Evolutionary conservation across 2,797 vertebrate species (phyloP).

Genomic region (Spizella passerina): DNA sequence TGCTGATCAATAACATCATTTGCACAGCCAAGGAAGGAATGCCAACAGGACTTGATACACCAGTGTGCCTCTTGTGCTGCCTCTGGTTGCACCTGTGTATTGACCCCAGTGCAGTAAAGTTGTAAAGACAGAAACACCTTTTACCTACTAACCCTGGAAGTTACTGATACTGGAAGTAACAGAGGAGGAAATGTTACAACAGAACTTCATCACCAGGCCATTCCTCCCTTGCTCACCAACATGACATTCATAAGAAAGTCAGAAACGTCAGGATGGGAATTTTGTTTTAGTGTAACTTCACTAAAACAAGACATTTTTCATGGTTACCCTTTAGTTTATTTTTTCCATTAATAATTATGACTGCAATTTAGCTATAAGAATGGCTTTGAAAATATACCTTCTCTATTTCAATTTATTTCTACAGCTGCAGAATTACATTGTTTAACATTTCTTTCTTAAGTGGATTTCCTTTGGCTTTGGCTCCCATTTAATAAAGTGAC

Average conservation of each 20-base stretch:
- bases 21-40: neutral
- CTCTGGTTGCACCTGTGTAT: neutral
- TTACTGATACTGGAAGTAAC: neutral
- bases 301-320: neutral
- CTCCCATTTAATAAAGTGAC: slow-evolving; percentile 48
- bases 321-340: neutral
- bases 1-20: neutral
- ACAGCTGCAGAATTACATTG: slow-evolving; percentile 38
- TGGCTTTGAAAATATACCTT: slow-evolving; percentile 20
- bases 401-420: slow-evolving; percentile 27
- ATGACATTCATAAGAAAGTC: neutral
- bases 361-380: neutral
- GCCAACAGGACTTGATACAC: neutral
- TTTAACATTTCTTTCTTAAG: slow-evolving; percentile 3
- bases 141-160: neutral
- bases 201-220: neutral
- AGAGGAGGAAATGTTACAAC: neutral
- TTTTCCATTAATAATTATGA: slow-evolving; percentile 1
- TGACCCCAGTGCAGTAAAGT: neutral
- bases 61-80: neutral
- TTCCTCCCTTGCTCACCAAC: neutral
- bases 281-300: neutral
- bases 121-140: neutral
- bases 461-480: slow-evolving; percentile 42
- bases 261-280: neutral